These are phyloP conservation scores for Hyperoplus immaculatus DNA, from an alignment of 2,797 vertebrate genomes.

Conservation along the genomic window DNA sequence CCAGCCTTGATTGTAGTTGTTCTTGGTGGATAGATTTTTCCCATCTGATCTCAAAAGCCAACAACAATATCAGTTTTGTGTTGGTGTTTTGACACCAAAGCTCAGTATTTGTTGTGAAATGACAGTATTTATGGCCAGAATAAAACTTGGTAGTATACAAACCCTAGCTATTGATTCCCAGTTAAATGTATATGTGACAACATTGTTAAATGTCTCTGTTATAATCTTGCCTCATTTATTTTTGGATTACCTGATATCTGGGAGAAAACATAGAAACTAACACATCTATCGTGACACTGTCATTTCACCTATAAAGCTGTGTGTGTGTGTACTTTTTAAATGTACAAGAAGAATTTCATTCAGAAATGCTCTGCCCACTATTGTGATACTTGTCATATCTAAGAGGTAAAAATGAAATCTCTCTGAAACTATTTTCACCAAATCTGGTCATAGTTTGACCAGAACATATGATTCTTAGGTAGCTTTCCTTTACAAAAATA, in stretches of 20 bases:
- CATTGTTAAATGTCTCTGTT: not conserved
- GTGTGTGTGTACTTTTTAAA: not conserved
- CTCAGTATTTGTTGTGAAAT: no score
- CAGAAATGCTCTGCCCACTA: not conserved
- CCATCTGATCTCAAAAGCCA: not conserved
- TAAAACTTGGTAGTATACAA: not conserved
- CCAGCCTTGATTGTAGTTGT: not conserved
- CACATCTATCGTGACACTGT: not conserved
- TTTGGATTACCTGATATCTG: fast-evolving
- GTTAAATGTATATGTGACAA: not conserved
- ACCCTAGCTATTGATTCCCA: not conserved
- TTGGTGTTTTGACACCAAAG: not conserved
- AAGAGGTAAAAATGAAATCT: not conserved
- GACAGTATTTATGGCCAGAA: not conserved
- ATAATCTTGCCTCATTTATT: not conserved
- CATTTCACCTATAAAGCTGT: conserved; percentile 5
- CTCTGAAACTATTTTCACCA: not conserved
- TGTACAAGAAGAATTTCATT: conserved; percentile 12
- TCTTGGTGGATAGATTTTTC: no score
- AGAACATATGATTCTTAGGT: not conserved
- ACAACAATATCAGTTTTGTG: not conserved
- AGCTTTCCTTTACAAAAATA: not conserved
- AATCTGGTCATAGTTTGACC: not conserved
- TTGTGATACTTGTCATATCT: not conserved
- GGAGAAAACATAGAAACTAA: not conserved